A percentile compares a stretch with the other conserved stretches of the same genome.
phyloP scores from a whole-genome alignment of 37 sponge, comb jelly and placozoan genomes.

The Petrosia ficiformis region DNA sequence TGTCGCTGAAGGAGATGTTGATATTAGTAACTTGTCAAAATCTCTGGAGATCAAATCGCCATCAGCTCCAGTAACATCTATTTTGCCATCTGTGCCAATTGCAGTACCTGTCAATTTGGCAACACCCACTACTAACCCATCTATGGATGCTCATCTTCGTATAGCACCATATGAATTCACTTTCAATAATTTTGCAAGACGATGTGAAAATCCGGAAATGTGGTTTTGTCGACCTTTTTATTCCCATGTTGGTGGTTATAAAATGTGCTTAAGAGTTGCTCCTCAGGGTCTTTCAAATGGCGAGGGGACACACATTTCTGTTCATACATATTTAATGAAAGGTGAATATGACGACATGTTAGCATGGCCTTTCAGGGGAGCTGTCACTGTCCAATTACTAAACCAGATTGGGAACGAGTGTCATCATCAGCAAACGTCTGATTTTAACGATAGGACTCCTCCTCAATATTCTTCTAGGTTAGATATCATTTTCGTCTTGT shows the following conservation, averaged over 20 bases:
- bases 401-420: slow-evolving; percentile 16
- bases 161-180: not conserved
- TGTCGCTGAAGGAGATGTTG: not conserved
- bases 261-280: slow-evolving; percentile 18
- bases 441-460: slow-evolving; percentile 4
- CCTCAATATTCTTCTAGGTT: not conserved
- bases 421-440: slow-evolving; percentile 6
- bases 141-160: not conserved
- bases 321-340: slow-evolving; percentile 25
- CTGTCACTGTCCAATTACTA: slow-evolving; percentile 10
- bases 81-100: not conserved
- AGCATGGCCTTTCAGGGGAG: slow-evolving; percentile 32
- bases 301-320: slow-evolving; percentile 23
- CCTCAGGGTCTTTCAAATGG: slow-evolving; percentile 4
- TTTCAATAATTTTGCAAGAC: slow-evolving; percentile 4
- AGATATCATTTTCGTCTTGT: too few relatives aligned
- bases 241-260: slow-evolving; percentile 31
- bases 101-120: not conserved
- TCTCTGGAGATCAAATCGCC: not conserved
- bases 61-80: not conserved
- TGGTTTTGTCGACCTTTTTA: slow-evolving; percentile 32
- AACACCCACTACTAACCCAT: not conserved
- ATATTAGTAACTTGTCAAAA: not conserved
- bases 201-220: not conserved
- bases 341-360: slow-evolving; percentile 38